Evolutionary conservation across 2,888 invertebrate species (phyloP).

Genomic region (Drosophila lutescens): DNA sequence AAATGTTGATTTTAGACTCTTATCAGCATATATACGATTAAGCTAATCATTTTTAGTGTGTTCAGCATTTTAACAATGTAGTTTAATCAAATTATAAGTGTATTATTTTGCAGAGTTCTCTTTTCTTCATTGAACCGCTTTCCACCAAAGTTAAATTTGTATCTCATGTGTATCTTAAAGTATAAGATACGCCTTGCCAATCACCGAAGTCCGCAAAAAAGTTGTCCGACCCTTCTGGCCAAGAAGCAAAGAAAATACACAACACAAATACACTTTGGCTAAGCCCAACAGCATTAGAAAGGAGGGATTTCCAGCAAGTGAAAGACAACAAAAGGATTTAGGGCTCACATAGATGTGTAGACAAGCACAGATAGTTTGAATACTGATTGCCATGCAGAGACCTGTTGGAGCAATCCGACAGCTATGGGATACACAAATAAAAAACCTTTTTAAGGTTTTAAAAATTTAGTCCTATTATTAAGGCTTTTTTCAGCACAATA

Average conservation of each 20-base stretch:
- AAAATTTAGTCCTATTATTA: no score
- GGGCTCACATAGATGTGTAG: constrained; percentile 19
- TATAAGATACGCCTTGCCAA: not conserved
- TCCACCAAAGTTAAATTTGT: no score
- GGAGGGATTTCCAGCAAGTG: constrained; percentile 11
- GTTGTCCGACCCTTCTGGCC: constrained; percentile 17
- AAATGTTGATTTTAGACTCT: no score
- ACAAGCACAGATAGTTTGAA: constrained; percentile 18
- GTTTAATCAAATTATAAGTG: not conserved
- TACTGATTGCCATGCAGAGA: constrained; percentile 28
- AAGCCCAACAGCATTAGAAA: constrained; percentile 47
- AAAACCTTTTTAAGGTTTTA: not conserved
- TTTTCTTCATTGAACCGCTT: not conserved
- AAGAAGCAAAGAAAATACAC: constrained; percentile 26
- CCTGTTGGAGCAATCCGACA: constrained; percentile 27
- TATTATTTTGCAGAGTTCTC: no score
- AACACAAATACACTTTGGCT: constrained; percentile 55
- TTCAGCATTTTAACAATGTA: no score
- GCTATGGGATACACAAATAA: not conserved
- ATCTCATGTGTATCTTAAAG: not conserved
- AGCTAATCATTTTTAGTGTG: no score
- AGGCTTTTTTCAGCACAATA: no score
- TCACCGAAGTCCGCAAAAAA: constrained; percentile 1
- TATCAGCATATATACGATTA: no score
- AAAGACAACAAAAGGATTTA: constrained; percentile 48